Evolutionary conservation across 2,113 vertebrate species (phyloP).

Genomic region (Trichechus manatus): DNA sequence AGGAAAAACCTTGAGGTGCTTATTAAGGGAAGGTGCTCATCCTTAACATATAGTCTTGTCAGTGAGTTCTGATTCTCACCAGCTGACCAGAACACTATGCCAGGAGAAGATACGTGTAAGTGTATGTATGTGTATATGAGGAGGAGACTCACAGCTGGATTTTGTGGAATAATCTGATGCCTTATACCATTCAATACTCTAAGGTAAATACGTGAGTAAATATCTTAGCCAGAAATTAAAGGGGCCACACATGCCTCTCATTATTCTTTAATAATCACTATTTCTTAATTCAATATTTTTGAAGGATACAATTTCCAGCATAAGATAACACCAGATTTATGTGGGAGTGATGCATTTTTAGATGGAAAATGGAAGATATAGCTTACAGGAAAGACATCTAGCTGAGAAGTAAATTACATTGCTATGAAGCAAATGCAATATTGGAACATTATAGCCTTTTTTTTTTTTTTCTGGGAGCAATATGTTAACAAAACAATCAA

Average conservation of each 20-base stretch:
- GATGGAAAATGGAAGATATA: conserved; percentile 16
- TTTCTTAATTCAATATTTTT: conserved; percentile 66
- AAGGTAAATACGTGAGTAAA: neutral
- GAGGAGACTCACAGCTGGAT: neutral
- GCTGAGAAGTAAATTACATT: conserved; percentile 82
- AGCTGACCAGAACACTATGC: neutral
- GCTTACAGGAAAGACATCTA: conserved; percentile 71
- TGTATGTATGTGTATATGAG: neutral
- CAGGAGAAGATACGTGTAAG: neutral
- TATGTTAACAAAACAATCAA: conserved; percentile 56
- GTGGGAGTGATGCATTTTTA: conserved; percentile 50
- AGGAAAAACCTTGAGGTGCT: neutral
- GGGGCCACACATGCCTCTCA: neutral
- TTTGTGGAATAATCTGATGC: neutral
- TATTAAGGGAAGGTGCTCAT: neutral
- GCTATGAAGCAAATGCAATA: conserved; percentile 74
- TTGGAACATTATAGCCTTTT: conserved; percentile 66
- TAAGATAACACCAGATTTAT: conserved; percentile 66
- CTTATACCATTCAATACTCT: neutral
- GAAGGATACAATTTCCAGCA: conserved; percentile 62
- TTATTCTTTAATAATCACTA: neutral
- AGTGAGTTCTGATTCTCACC: neutral
- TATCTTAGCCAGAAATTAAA: neutral
- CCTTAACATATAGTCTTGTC: neutral
- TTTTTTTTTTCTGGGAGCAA: conserved; percentile 31